phyloP scores from a whole-genome alignment of 1,140 invertebrate species.

The Homalodisca vitripennis region DNA sequence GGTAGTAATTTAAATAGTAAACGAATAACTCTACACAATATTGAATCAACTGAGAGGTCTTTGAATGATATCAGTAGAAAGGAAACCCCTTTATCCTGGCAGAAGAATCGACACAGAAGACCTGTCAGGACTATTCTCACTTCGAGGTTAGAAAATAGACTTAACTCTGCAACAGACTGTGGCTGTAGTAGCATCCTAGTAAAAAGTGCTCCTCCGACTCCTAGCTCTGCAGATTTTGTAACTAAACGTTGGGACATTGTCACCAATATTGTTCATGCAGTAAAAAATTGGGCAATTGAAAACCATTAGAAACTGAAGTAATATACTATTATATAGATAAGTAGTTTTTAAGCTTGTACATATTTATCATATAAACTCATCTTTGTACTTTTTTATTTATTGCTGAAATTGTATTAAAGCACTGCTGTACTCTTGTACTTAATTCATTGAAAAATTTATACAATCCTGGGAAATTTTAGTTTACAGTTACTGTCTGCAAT shows the following conservation, averaged over 20 bases:
- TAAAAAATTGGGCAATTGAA: slow-evolving; percentile 16
- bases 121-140: neutral
- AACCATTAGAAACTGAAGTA: too few species aligned
- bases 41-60: neutral
- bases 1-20: too few species aligned
- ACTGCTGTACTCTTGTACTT: too few species aligned
- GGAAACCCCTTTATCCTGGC: neutral
- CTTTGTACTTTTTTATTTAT: too few species aligned
- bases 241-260: neutral
- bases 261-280: slow-evolving; percentile 9
- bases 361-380: too few species aligned
- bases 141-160: neutral
- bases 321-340: too few species aligned
- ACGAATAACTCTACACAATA: neutral
- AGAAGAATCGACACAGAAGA: neutral
- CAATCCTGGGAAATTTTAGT: too few species aligned
- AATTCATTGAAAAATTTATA: too few species aligned
- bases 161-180: neutral
- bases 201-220: neutral
- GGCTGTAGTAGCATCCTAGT: neutral
- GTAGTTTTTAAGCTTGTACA: too few species aligned
- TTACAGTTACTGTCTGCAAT: too few species aligned
- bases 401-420: too few species aligned
- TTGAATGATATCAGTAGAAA: neutral
- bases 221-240: neutral